Evolutionary conservation across 2,888 invertebrate species (phyloP), one percentile per base, ranked within the genome.

Genomic region (Micoletzkya japonica): DNA sequence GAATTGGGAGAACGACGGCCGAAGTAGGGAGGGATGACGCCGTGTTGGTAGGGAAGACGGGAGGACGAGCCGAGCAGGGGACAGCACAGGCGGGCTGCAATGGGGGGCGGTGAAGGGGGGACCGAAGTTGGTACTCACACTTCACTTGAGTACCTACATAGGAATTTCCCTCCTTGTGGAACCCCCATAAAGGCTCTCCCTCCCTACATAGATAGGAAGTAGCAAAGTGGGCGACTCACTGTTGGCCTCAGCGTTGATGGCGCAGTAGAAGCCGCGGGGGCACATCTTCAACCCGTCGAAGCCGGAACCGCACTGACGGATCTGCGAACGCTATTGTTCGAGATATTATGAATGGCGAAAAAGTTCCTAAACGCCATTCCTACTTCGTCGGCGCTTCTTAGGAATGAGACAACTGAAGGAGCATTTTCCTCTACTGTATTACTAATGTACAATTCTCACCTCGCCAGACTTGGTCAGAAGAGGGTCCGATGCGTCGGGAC

Each of bases 201-300:
- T 17, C 20, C 36, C 44, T 2, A 37, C 14, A 14, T 10, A 10
- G 2, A 49, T 49, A n/a, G n/a, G n/a, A n/a, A n/a, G n/a, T n/a
- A n/a, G n/a, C 10, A 14, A 44, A 44, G 44, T 44, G 24, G 7
- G n/a, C 14, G n/a, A 72, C 74, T 69, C 57, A 78, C 77, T 74
- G 70, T 74, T 74, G 58, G 71, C 72, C 4, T 72, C 76, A 17
- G 73, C 66, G 68, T 85, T 82, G 70, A 85, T 85, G 17, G 84
- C 81, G 58, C 85, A 85, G 73, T 85, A 85, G 74, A 77, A 83
- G 70, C 84, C 83, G 49, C 70, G 71, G 7, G 84, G 83, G 52
- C 85, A 85, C 76, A 85, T 77, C 39, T 82, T 77, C 32, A 81
- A 72, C 37, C 85, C 85, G 73, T 85, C 85, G 68, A 83, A 80